Base-by-base conservation (phyloP, 2,888 invertebrate species). In the Drosophila yooni region DNA sequence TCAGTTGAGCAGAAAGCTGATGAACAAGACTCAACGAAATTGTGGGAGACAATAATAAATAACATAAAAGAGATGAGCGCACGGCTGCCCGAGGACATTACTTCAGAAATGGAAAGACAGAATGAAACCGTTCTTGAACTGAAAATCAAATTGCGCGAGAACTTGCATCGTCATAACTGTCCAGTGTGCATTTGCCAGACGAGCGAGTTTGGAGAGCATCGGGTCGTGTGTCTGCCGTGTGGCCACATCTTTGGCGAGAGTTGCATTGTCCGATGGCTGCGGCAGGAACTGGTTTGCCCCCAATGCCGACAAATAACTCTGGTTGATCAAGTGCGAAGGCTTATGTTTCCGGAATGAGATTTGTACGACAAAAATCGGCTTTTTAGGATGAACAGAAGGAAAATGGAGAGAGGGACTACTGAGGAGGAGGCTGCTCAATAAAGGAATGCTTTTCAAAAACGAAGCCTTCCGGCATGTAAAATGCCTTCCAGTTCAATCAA, bases 401-500 rank as follows among this genome's bases (percentile, higher is more conserved):
- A 11, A 6, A 21, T 21, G 0, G 1, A 78, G 27, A 38, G 59
- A 68, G 58, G 52, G 53, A 57, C 59, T 11, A 57, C 59, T 11
- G 29, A 31, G 31, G 31, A 8, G 31, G 13, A 21, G 61, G 53
- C 70, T 79, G 72, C 72, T 71, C 74, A 81, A 85, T 80, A 76
- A 79, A 80, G 77, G 73, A 70, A 71, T 54, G 57, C 66, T 70
- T 79, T 71, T 69, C 60, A 73, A 76, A 86, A 10, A 77, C 61
- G 74, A 62, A 81, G 56, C 63, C 70, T 65, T 53, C 56, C 58
- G 74, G 70, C 76, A 78, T 76, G 78, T 80, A 85, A 88, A 85
- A 80, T 61, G 70, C 59, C 65, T 68, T 5, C 21, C 33, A 40
- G 72, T 80, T 76, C 79, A 89, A 86, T 88, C 89, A 88, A 88